Conservation (phyloP, 2,797 vertebrate genomes). For the Enteromius fasciolatus region DNA sequence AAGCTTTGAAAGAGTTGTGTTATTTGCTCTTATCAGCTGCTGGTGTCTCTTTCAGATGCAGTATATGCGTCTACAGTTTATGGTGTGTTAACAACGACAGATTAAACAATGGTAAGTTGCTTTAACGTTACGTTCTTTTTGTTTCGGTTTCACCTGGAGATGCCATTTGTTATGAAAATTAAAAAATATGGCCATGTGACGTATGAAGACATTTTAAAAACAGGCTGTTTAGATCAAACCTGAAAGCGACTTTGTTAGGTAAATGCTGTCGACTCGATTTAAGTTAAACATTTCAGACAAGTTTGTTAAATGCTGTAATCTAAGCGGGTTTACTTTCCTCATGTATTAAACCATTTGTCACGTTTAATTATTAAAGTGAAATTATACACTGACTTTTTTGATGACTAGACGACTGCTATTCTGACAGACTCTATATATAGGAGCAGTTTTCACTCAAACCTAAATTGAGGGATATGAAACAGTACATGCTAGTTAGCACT, state of each 20-base stretch:
- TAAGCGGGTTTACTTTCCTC: neutral
- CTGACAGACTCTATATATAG: neutral
- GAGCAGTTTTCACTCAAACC: neutral
- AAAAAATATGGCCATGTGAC: neutral
- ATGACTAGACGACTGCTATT: neutral
- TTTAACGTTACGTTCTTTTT: neutral
- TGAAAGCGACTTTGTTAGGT: neutral
- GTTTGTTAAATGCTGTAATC: neutral
- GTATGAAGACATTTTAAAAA: neutral
- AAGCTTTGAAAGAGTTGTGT: neutral
- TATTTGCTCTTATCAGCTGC: neutral
- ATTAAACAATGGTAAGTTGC: conserved; percentile 30
- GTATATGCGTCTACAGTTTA: conserved; percentile 2
- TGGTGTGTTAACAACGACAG: conserved; percentile 1
- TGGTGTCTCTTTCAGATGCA: conserved; percentile 40
- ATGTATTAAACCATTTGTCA: neutral
- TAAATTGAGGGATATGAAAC: neutral
- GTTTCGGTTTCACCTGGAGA: conserved; percentile 1
- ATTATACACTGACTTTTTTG: neutral
- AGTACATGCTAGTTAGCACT: neutral
- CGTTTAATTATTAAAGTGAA: neutral
- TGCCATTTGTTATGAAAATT: neutral
- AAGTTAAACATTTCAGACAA: neutral
- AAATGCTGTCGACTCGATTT: neutral
- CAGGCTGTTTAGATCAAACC: neutral